A percentile compares a stretch with the other conserved stretches of the same genome.
Conservation (phyloP, 2,888 invertebrate genomes). For the Phaedon cochleariae region DNA sequence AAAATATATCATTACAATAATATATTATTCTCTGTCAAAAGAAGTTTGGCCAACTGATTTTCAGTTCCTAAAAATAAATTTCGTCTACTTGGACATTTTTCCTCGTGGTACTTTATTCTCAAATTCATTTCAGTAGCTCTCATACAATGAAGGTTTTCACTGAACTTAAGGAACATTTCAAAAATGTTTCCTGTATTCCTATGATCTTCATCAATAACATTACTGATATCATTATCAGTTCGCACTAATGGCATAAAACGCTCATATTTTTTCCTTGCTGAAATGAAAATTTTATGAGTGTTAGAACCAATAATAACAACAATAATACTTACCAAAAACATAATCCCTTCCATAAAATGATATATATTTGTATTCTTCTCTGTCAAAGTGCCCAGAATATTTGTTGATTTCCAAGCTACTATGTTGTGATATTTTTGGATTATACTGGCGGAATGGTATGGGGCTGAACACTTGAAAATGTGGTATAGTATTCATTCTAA, state of each 20-base stretch:
- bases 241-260: constrained; percentile 69
- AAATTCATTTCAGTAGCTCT: constrained; percentile 84
- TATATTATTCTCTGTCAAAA: constrained; percentile 58
- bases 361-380: constrained; percentile 74
- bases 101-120: constrained; percentile 64
- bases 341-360: constrained; percentile 89
- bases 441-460: constrained; percentile 89
- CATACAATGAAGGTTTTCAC: constrained; percentile 73
- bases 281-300: no score
- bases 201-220: constrained; percentile 61
- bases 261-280: constrained; percentile 71
- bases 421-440: constrained; percentile 69
- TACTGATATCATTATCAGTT: constrained; percentile 71
- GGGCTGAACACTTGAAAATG: constrained; percentile 91
- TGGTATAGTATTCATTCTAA: constrained; percentile 93
- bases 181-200: constrained; percentile 67
- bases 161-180: constrained; percentile 74
- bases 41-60: constrained; percentile 67
- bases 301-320: no score
- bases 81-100: constrained; percentile 52
- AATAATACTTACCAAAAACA: constrained; percentile 70
- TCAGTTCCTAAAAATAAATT: constrained; percentile 66
- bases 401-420: constrained; percentile 73
- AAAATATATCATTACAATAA: background rate
- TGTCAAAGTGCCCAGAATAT: constrained; percentile 82